A percentile compares a stretch with the other conserved stretches of the same genome.
Conservation (phyloP, 1,140 invertebrate species). For the Drosophila guanche region DNA sequence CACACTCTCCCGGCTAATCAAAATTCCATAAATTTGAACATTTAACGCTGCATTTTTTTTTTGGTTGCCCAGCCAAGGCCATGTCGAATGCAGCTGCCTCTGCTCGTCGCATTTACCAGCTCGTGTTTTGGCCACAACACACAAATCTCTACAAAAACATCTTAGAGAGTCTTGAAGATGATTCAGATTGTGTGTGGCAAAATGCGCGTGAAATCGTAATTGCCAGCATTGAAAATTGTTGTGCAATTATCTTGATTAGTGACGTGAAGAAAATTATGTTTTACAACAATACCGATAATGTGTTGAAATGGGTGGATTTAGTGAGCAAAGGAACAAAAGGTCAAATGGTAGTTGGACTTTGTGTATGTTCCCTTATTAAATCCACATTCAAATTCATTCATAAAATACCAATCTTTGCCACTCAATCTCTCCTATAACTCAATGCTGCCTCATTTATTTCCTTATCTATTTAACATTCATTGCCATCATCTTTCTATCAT, state of each 20-base stretch:
- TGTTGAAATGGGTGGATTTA: slow-evolving; percentile 55
- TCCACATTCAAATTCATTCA: too few species aligned
- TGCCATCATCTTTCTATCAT: slow-evolving; percentile 37
- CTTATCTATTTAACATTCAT: slow-evolving; percentile 13
- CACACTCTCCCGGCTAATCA: slow-evolving; percentile 55
- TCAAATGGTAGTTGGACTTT: slow-evolving; percentile 6
- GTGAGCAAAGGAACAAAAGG: slow-evolving; percentile 31
- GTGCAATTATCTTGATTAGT: slow-evolving; percentile 65
- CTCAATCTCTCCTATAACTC: not conserved
- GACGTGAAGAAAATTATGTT: slow-evolving; percentile 32
- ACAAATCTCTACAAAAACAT: not conserved
- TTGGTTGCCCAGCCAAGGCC: slow-evolving; percentile 14
- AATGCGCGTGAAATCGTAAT: slow-evolving; percentile 63
- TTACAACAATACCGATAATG: slow-evolving; percentile 53
- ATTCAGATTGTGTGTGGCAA: slow-evolving; percentile 45
- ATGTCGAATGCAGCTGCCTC: slow-evolving; percentile 30
- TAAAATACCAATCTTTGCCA: too few species aligned
- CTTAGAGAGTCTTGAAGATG: slow-evolving; percentile 19
- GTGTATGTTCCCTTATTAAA: too few species aligned
- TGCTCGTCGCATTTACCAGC: slow-evolving; percentile 33
- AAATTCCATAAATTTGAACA: slow-evolving; percentile 74
- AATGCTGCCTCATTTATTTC: not conserved
- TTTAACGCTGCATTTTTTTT: slow-evolving; percentile 50
- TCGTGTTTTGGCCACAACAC: slow-evolving; percentile 7
- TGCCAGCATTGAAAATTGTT: slow-evolving; percentile 42